phyloP scores from a whole-genome alignment of 2,888 invertebrate species.

The Acleris emargana region DNA sequence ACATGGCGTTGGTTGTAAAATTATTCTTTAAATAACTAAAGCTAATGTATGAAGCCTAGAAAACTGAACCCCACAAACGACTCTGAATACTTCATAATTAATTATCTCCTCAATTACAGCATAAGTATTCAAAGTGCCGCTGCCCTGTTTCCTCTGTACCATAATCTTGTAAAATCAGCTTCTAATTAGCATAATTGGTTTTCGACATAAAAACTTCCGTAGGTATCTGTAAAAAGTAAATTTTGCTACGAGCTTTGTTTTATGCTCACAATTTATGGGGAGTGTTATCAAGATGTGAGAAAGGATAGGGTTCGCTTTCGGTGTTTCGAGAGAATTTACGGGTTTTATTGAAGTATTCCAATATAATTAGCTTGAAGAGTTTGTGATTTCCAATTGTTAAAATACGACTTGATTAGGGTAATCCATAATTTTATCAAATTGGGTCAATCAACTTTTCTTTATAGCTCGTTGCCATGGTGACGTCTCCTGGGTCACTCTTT shows the following conservation, averaged over 20 bases:
- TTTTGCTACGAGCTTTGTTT: slow-evolving; percentile 25
- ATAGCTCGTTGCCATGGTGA: no score
- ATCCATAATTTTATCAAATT: no score
- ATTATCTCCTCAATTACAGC: slow-evolving; percentile 37
- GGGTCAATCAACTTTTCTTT: no score
- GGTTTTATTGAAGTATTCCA: no score
- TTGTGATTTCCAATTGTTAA: no score
- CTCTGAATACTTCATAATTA: slow-evolving; percentile 37
- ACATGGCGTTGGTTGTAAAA: no score
- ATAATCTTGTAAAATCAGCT: slow-evolving; percentile 30
- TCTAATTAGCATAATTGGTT: slow-evolving; percentile 34
- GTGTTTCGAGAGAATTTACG: not conserved
- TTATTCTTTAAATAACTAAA: no score
- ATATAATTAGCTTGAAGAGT: no score
- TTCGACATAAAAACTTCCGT: slow-evolving; percentile 24
- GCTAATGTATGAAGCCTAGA: not conserved
- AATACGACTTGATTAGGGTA: no score
- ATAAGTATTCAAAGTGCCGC: slow-evolving; percentile 22
- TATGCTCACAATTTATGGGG: slow-evolving; percentile 23
- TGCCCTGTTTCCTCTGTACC: slow-evolving; percentile 20
- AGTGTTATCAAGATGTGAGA: slow-evolving; percentile 28
- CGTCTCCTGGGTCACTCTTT: no score
- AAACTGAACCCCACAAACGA: slow-evolving; percentile 9
- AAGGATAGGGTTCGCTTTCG: slow-evolving; percentile 14
- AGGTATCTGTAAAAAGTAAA: slow-evolving; percentile 30